Evolutionary conservation across 2,888 invertebrate species (phyloP), one percentile per base, ranked within the genome.

Genomic region (Torymus aiolomorphi): DNA sequence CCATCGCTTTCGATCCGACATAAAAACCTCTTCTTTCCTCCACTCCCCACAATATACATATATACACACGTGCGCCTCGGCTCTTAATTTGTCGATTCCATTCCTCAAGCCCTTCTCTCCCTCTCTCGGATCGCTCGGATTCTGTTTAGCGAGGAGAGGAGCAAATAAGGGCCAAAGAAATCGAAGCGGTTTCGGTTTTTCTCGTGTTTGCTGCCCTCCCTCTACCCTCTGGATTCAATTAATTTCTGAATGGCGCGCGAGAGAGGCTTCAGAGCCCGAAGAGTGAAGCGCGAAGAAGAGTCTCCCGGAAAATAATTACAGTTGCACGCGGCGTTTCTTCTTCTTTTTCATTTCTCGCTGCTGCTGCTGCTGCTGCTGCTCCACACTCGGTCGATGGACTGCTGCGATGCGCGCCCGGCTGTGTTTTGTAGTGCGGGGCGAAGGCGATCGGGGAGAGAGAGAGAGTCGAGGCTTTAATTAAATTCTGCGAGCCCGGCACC

Each of bases 101-200:
- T 31, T 31, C 59, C 51, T 18, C 14, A 8, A 20, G 5, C 11
- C 3, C 52, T 67, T 49, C 42, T 13, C 42, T 69, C 16, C 56
- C 16, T 16, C 13, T 11, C 5, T n/a, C 57, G 18, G 62, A 1
- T 0, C n/a, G 42, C 52, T 31, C 11, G 52, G 31, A 52, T n/a
- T 59, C 66, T 59, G 59, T 77, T 76, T 71, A 78, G 52, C 59
- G 56, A 65, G 14, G 3, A 42, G 54, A 49, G 42, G 67, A 67
- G 73, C 31, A 78, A 73, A 78, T 74, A 78, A 54, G 67, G 61
- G 59, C 56, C 59, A 77, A 77, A 77, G 77, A 72, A 71, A 77
- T 65, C 57, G 70, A 63, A 63, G 63, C 31, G 31, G 31, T 31
- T 31, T 31, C 31, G 31, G 31, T 31, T 24, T 51, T 13, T 13